These are phyloP conservation scores for Tretioscincus oriximinensis DNA, from an alignment of 2,113 vertebrate genomes.

Conservation along the genomic window DNA sequence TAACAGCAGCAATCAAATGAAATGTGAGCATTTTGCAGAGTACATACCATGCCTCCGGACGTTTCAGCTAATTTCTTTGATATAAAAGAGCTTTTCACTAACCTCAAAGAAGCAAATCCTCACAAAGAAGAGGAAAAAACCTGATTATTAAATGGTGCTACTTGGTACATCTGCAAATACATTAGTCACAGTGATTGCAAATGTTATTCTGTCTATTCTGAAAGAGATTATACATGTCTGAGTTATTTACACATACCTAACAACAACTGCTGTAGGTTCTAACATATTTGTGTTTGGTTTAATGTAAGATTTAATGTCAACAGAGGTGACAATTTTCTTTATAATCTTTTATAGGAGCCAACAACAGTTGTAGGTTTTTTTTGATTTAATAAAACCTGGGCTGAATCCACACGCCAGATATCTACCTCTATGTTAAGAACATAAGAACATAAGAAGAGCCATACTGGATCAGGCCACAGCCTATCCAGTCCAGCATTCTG, in stretches of 20 bases:
- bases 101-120: slow-evolving; percentile 62
- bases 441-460: too few species aligned
- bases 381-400: too few species aligned
- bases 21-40: slow-evolving; percentile 71
- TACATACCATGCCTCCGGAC: slow-evolving; percentile 71
- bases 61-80: slow-evolving; percentile 67
- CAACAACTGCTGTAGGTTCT: not conserved
- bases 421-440: too few species aligned
- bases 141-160: slow-evolving; percentile 62
- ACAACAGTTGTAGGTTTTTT: too few species aligned
- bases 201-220: slow-evolving; percentile 31
- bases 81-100: slow-evolving; percentile 72
- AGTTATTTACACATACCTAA: not conserved
- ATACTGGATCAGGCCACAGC: too few species aligned
- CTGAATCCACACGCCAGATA: too few species aligned
- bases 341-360: too few species aligned
- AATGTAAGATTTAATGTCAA: not conserved
- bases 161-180: slow-evolving; percentile 54
- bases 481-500: too few species aligned
- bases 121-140: slow-evolving; percentile 52
- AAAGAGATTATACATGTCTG: slow-evolving; percentile 30
- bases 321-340: not conserved
- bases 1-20: slow-evolving; percentile 74
- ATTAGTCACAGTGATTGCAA: slow-evolving; percentile 41
- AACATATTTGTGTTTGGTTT: not conserved